A percentile compares a stretch with the other conserved stretches of the same genome.
These are phyloP conservation scores for Mythimna ferrago DNA, from an alignment of 2,888 invertebrate genomes.

Conservation along the genomic window DNA sequence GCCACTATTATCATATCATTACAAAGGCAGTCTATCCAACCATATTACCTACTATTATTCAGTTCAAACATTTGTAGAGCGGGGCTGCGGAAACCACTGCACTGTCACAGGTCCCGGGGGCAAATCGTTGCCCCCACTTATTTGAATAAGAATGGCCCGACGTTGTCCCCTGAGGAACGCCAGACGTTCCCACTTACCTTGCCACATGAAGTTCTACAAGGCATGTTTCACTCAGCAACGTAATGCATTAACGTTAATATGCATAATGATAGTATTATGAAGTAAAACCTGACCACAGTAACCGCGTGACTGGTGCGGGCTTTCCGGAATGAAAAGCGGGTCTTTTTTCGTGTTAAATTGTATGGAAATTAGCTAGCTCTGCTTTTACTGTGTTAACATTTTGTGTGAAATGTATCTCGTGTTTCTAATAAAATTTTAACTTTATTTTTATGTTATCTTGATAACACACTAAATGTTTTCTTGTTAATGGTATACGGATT, in stretches of 20 bases:
- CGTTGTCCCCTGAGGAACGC: constrained; percentile 70
- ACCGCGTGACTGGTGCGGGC: background rate
- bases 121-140: constrained; percentile 84
- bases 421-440: background rate
- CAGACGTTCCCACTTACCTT: constrained; percentile 74
- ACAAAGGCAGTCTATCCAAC: constrained; percentile 29
- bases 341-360: constrained; percentile 6
- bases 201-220: constrained; percentile 68
- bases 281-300: constrained; percentile 15
- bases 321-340: constrained; percentile 9
- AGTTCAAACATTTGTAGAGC: constrained; percentile 62
- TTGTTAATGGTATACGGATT: no score
- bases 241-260: constrained; percentile 65
- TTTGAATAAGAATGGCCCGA: constrained; percentile 88
- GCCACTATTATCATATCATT: constrained; percentile 41
- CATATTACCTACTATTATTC: constrained; percentile 52
- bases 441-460: background rate
- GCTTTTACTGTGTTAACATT: background rate
- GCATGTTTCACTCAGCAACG: constrained; percentile 71
- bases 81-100: constrained; percentile 59
- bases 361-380: background rate
- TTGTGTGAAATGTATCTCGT: background rate
- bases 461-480: no score
- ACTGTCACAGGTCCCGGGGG: constrained; percentile 76
- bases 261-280: constrained; percentile 35